Evolutionary conservation across 2,888 invertebrate species (phyloP), one percentile per base, ranked within the genome.

Genomic region (Laothoe populi): DNA sequence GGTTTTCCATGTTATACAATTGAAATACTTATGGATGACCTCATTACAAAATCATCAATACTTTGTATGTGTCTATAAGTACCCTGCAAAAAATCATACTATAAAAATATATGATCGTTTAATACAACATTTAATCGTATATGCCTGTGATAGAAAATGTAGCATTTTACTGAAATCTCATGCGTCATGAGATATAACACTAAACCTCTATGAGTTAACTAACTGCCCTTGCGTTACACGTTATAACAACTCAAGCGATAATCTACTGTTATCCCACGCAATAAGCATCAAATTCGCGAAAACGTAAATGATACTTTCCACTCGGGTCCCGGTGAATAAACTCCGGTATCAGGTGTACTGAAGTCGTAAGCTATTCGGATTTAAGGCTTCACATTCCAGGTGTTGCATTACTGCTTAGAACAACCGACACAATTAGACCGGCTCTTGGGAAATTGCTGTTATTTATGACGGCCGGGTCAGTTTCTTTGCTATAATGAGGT

Each of bases 341-440:
- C 71, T 75, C 59, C 31, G 62, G 76, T 76, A 79, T 77, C 79
- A 76, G 76, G 74, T 81, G 82, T 66, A 71, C 72, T 73, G 66
- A 68, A 70, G 72, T 75, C 73, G 70, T 79, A 76, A 81, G 79
- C 76, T 78, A 65, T 72, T 69, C 61, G 76, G 76, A 81, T 81
- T 79, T 81, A 79, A 75, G 73, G 76, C 75, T 76, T 78, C 78
- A 63, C 71, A 73, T 78, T 76, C 70, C 73, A 80, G 79, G 78
- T 81, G 83, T 79, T 77, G 71, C 73, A 72, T 77, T 75, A 70
- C 75, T 66, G 67, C 73, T 69, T 71, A 67, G 67, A 66, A 72
- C 71, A 64, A 70, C 70, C 67, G 65, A 63, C 66, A 76, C 73
- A 72, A 75, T 74, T 73, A 71, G 68, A 70, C 60, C 64, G 63